These are phyloP conservation scores for Sitodiplosis mosellana DNA, from an alignment of 1,140 invertebrate species.

Conservation along the genomic window DNA sequence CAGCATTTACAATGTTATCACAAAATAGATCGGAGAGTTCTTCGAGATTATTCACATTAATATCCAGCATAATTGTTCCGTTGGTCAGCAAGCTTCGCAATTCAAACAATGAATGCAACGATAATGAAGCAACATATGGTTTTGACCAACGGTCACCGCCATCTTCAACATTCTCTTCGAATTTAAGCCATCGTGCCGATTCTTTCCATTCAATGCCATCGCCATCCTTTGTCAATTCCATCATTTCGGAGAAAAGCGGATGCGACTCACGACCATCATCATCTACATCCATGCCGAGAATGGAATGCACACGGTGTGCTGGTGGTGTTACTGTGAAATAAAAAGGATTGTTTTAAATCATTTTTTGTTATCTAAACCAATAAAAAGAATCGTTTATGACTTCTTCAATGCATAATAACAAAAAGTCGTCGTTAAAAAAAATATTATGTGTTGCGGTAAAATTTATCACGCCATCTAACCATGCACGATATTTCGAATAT, in stretches of 20 bases:
- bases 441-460: too few relatives aligned
- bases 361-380: too few relatives aligned
- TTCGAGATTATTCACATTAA: conserved; percentile 69
- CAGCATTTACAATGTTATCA: conserved; percentile 76
- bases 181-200: conserved; percentile 92
- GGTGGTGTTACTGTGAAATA: conserved; percentile 60
- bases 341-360: conserved; percentile 2
- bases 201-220: conserved; percentile 91
- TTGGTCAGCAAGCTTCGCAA: conserved; percentile 71
- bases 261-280: conserved; percentile 62
- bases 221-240: conserved; percentile 70
- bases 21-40: conserved; percentile 79
- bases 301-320: conserved; percentile 84
- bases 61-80: conserved; percentile 77
- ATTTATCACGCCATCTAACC: too few relatives aligned
- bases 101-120: conserved; percentile 79
- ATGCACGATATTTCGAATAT: too few relatives aligned
- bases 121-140: conserved; percentile 82
- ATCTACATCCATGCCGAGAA: conserved; percentile 86
- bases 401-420: too few relatives aligned
- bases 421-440: too few relatives aligned
- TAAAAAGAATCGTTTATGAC: too few relatives aligned
- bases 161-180: conserved; percentile 89
- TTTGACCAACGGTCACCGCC: conserved; percentile 89
- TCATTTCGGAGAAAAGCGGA: conserved; percentile 91